Base-by-base conservation (phyloP, 1,140 invertebrate species). In the Globodera rostochiensis region DNA sequence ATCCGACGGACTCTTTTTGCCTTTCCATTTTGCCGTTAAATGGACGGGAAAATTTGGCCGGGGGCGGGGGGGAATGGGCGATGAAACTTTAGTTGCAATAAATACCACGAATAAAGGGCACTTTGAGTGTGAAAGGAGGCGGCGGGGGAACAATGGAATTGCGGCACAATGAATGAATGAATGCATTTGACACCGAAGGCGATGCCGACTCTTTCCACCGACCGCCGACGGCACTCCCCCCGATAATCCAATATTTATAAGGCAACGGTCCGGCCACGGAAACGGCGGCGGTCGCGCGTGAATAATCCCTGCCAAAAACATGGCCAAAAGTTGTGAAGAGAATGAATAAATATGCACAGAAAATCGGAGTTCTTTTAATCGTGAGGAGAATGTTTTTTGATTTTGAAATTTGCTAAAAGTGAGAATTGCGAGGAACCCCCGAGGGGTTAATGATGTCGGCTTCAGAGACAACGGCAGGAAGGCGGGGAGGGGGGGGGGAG, bases 211-310 rank as follows among this genome's bases (percentile, higher is more conserved):
- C 57, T 64, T 15, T 19, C 13, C 57, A 15, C 19, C 57, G 15
- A 64, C 57, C 57, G 57, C 6, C 15, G 57, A 13, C 11, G 13
- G 13, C 57, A 13, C 13, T 19, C 15, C 57, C 11, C 15, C 19
- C 57, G 57, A 64, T 64, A 64, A 64, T 64, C 15, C 11, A 64
- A 64, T 64, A 64, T 64, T 64, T 64, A 64, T 64, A 64, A 64
- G 15, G 57, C 11, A 64, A 64, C 7, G 50, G 5, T 64, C 15
- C 13, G 57, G 19, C 15, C 4, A 64, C 50, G 15, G 19, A 64
- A 64, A 19, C 57, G 13, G 13, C 11, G 57, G 57, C 57, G 57
- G 57, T 64, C 57, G 57, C 57, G 57, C 57, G 57, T 64, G 15
- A 64, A 19, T 64, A 64, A 64, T 64, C 57, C 15, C 13, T 64